Percentiles rank a stretch among this genome's conserved stretches.
phyloP scores from a whole-genome alignment of 2,113 vertebrate species.

The Microcebus jonahi region DNA sequence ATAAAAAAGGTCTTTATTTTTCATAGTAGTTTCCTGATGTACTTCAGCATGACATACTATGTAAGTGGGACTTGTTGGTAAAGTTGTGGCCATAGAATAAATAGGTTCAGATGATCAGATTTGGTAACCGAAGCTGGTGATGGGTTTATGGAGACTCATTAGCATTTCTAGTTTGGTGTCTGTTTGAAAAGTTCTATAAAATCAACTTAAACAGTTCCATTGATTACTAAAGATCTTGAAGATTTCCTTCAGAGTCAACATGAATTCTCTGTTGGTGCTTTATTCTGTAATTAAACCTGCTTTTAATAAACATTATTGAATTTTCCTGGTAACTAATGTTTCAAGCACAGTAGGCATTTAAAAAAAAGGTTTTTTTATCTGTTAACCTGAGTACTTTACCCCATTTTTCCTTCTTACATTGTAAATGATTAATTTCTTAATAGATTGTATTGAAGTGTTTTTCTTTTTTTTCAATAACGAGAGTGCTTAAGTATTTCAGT shows the following conservation, averaged over 20 bases:
- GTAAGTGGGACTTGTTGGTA: background rate
- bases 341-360: background rate
- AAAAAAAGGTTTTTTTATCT: background rate
- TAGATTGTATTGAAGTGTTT: background rate
- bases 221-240: background rate
- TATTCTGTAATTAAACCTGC: background rate
- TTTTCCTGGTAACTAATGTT: background rate
- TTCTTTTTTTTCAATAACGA: background rate
- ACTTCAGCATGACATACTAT: background rate
- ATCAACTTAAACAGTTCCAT: background rate
- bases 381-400: background rate
- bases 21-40: background rate
- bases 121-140: background rate
- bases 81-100: background rate
- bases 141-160: background rate
- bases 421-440: background rate
- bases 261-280: background rate
- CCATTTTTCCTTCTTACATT: conserved; percentile 12
- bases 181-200: background rate
- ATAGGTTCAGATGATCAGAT: background rate
- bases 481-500: background rate
- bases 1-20: background rate
- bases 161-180: background rate
- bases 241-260: background rate
- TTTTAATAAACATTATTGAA: background rate